Evolutionary conservation across 2,888 invertebrate genomes (phyloP), one percentile per base, ranked within the genome.

Genomic region (Seladonia tumulorum): DNA sequence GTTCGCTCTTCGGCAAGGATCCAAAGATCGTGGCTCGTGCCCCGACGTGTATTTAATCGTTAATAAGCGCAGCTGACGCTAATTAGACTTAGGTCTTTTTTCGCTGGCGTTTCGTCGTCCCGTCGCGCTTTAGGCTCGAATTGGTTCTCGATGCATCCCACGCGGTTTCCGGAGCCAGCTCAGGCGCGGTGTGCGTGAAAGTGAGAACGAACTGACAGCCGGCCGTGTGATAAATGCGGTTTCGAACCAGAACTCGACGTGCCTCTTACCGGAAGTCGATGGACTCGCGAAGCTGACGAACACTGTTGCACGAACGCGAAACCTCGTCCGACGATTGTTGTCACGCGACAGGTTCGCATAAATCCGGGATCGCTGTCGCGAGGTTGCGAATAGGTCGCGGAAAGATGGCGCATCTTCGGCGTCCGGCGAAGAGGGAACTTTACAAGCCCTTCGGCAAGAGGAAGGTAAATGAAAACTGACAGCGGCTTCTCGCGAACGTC

Each of bases 371-470:
- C 60, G 2, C 16, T 72, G 22, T 71, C 63, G 18, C 68, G 68
- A 81, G 68, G 14, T 25, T 22, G 53, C 53, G 18, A 16, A 22
- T 29, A 47, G n/a, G 63, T 68, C 25, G 12, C 74, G n/a, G 70
- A 74, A 77, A 82, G 79, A 95, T 95, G 95, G 94, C 95, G 73
- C 93, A 95, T 86, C 83, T 95, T 86, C 92, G 94, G 73, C 92
- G 94, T 71, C 94, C 94, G 18, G 89, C 90, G 89, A 94, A 92
- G 76, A 92, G 93, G 73, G 94, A 94, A 77, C 93, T 92, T 78
- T 95, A 95, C 91, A 95, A 94, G 85, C 93, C 95, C 76, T 95
- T 95, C 79, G 95, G 95, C 86, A 92, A 92, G 76, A 94, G 95
- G 88, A 94, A 94, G 95, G 95, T 95, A 93, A 93, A 91, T 81